A percentile compares a stretch with the other conserved stretches of the same genome.
These are phyloP conservation scores for Drosophila borealis DNA, from an alignment of 2,888 invertebrate genomes.

Conservation along the genomic window DNA sequence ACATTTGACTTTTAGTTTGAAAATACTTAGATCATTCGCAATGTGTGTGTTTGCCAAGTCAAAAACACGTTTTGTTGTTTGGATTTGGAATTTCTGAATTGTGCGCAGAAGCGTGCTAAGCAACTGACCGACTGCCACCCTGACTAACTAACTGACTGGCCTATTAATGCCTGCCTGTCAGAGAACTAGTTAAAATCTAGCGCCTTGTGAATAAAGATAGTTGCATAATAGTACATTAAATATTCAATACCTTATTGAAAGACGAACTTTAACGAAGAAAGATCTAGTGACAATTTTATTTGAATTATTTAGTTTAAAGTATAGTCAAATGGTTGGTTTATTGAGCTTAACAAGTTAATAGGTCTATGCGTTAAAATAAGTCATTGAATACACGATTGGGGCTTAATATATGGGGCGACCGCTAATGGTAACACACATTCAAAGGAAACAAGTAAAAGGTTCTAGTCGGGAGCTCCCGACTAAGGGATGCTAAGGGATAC, in stretches of 20 bases:
- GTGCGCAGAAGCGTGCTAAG: conserved; percentile 39
- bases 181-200: conserved; percentile 4
- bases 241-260: neutral
- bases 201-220: neutral
- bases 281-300: too few species aligned
- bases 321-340: too few species aligned
- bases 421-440: too few species aligned
- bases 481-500: too few species aligned
- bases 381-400: too few species aligned
- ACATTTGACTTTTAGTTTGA: conserved; percentile 50
- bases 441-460: too few species aligned
- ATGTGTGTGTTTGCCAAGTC: conserved; percentile 13
- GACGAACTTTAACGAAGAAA: too few species aligned
- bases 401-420: too few species aligned
- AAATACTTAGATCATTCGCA: conserved; percentile 27
- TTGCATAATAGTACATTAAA: neutral
- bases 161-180: conserved; percentile 14
- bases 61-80: conserved; percentile 58
- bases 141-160: conserved; percentile 14
- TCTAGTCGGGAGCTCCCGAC: too few species aligned
- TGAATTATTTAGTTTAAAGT: neutral
- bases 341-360: too few species aligned
- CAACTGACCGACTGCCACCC: conserved; percentile 18
- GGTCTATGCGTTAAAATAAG: too few species aligned
- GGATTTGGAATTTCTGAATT: conserved; percentile 42